phyloP scores from a whole-genome alignment of 2,113 vertebrate genomes.

The Dicerorhinus sumatrensis region DNA sequence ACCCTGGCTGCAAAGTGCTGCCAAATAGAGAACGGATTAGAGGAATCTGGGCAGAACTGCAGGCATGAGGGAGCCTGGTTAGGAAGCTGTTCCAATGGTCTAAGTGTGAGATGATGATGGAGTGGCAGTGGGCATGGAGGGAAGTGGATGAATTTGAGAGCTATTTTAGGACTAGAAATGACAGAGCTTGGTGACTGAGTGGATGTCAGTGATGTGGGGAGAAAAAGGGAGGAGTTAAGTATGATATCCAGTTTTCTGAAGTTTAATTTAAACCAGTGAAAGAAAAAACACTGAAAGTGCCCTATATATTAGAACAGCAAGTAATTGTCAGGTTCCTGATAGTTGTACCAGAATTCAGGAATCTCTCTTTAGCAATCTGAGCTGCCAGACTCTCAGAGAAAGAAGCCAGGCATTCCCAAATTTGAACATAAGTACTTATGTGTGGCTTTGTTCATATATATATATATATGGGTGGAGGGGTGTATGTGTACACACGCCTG shows the following conservation, averaged over 20 bases:
- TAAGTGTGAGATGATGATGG: neutral
- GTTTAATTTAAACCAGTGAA: neutral
- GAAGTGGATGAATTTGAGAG: neutral
- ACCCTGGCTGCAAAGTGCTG: neutral
- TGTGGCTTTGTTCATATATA: neutral
- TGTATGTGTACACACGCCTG: neutral
- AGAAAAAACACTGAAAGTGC: neutral
- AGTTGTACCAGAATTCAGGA: slow-evolving; percentile 33
- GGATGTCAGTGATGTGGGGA: neutral
- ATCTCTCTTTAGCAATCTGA: slow-evolving; percentile 15
- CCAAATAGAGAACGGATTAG: neutral
- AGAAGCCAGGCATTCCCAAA: neutral
- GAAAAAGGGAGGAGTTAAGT: neutral
- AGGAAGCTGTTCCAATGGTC: neutral
- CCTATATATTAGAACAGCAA: neutral
- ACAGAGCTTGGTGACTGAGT: neutral
- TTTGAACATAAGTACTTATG: slow-evolving; percentile 19
- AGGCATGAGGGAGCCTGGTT: neutral
- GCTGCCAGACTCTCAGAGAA: neutral
- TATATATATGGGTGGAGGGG: neutral
- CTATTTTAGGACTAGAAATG: slow-evolving; percentile 35
- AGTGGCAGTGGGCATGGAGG: neutral
- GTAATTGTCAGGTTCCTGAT: neutral
- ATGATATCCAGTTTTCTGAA: slow-evolving; percentile 41
- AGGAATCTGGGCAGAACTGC: neutral